These are phyloP conservation scores for Hemaris fuciformis DNA, from an alignment of 2,888 invertebrate species.

Conservation along the genomic window DNA sequence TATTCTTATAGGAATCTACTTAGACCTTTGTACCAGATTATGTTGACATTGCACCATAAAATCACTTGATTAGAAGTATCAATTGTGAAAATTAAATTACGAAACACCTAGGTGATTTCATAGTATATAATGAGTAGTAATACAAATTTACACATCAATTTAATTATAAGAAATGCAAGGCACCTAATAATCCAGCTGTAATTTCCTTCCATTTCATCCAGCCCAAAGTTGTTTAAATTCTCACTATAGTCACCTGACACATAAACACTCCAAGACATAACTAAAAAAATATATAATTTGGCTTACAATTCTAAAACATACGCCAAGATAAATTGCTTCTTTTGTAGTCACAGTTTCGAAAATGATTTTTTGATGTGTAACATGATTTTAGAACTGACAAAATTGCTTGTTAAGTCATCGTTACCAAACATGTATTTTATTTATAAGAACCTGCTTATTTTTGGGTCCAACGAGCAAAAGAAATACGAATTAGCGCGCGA, in stretches of 20 bases:
- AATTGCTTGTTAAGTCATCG: background rate
- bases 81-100: background rate
- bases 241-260: conserved; percentile 56
- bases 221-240: conserved; percentile 45
- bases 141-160: background rate
- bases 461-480: conserved; percentile 37
- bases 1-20: background rate
- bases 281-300: conserved; percentile 62
- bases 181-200: conserved; percentile 52
- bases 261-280: conserved; percentile 42
- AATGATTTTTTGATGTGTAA: conserved; percentile 29
- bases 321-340: conserved; percentile 55
- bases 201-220: conserved; percentile 50
- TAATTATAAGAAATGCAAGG: conserved; percentile 48
- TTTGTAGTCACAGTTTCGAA: conserved; percentile 34
- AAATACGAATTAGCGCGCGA: conserved; percentile 20
- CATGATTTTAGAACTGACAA: background rate
- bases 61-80: background rate
- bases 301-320: conserved; percentile 62
- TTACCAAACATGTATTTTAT: background rate
- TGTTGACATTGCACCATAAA: background rate
- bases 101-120: background rate
- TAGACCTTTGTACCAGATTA: background rate
- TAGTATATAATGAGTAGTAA: conserved; percentile 10
- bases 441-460: background rate